phyloP scores from a whole-genome alignment of 2,888 invertebrate species.

The Cetonia aurata region DNA sequence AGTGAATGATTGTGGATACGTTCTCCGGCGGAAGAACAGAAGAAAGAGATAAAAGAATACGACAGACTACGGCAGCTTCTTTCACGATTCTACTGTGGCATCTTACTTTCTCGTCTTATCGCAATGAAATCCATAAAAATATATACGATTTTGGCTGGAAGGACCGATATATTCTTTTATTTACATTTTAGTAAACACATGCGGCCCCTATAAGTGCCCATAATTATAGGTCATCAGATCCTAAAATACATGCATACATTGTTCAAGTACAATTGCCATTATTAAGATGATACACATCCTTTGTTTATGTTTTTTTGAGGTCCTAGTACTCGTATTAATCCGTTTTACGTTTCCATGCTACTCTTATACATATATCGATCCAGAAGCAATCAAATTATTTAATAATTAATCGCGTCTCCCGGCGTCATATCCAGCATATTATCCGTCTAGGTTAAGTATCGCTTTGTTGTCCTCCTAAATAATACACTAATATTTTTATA shows the following conservation, averaged over 20 bases:
- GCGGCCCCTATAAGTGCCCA: no score
- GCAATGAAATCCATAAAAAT: no score
- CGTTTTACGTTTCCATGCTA: constrained; percentile 1
- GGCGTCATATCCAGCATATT: not conserved
- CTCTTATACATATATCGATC: constrained; percentile 1
- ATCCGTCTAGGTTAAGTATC: not conserved
- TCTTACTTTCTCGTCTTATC: constrained; percentile 3
- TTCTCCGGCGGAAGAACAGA: constrained; percentile 45
- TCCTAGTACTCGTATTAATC: constrained; percentile 1
- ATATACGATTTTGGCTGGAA: no score
- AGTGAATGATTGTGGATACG: constrained; percentile 60
- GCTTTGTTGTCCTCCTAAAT: not conserved
- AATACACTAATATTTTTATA: not conserved
- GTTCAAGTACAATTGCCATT: not conserved
- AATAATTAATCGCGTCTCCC: not conserved
- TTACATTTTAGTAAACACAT: not conserved
- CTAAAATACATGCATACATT: not conserved
- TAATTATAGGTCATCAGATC: constrained; percentile 1
- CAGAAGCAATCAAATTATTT: not conserved
- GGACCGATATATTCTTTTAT: not conserved
- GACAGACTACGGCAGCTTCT: constrained; percentile 8
- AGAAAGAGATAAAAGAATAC: constrained; percentile 44
- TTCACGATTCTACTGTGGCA: constrained; percentile 18
- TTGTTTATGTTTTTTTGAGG: not conserved
- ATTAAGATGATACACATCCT: constrained; percentile 6